phyloP scores from a whole-genome alignment of 2,113 vertebrate species.

The Hypomesus transpacificus region DNA sequence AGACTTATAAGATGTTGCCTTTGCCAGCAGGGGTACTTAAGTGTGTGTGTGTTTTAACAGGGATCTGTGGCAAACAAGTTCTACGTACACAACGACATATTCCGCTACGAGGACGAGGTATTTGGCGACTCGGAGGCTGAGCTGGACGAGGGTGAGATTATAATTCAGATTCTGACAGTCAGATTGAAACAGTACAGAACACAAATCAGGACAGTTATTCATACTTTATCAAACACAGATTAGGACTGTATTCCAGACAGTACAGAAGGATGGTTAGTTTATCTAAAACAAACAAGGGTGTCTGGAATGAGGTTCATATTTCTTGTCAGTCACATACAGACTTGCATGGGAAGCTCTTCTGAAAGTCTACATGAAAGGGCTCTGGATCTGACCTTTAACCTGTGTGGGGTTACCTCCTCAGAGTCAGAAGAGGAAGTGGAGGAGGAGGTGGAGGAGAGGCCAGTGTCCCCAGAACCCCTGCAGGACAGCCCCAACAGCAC shows the following conservation, averaged over 20 bases:
- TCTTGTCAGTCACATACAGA: too few relatives aligned
- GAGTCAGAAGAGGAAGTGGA: constrained; percentile 96
- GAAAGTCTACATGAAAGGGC: not conserved
- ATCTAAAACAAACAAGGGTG: not conserved
- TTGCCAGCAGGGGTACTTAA: not conserved
- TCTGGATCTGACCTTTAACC: not conserved
- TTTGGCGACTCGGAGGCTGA: constrained; percentile 98
- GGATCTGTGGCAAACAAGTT: constrained; percentile 98
- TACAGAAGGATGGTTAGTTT: too few relatives aligned
- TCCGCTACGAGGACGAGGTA: constrained; percentile 97
- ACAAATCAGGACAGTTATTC: too few relatives aligned
- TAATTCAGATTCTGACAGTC: too few relatives aligned
- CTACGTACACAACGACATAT: constrained; percentile 99
- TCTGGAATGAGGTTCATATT: not conserved
- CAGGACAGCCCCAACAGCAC: constrained; percentile 84
- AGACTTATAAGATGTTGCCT: not conserved
- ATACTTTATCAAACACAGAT: too few relatives aligned
- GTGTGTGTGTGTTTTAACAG: constrained; percentile 55
- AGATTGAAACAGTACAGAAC: too few relatives aligned
- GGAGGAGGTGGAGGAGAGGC: constrained; percentile 88
- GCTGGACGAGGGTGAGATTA: constrained; percentile 85
- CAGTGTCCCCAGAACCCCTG: constrained; percentile 84
- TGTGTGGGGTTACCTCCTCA: constrained; percentile 41
- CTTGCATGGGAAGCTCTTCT: too few relatives aligned
- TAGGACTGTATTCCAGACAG: too few relatives aligned